Base-by-base conservation (phyloP, 2,888 invertebrate genomes). In the Trachelus iudaicus region DNA sequence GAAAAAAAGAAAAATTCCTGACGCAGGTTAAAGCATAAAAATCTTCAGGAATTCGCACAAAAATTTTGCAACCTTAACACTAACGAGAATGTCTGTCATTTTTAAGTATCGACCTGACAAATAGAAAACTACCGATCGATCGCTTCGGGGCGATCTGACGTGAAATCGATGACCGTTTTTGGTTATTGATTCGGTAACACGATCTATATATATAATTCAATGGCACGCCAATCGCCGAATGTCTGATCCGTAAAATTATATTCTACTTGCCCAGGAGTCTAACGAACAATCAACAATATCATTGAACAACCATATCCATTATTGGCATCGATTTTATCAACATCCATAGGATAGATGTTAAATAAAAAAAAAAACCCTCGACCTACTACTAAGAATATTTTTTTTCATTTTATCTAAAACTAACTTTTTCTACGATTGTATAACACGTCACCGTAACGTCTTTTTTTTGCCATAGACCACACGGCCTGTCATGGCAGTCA, bases 381-480 rank as follows among this genome's bases (percentile, higher is more conserved):
- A 56, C 23, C 23, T 9, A 56, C 6, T 23, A 23, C 9, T 23
- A 56, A 1, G 15, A 56, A 23, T 23, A 9, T 56, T 56, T 56
- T 15, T 15, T 1, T 1, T 23, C 23, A 23, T 56, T 56, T 56
- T 23, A 15, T 56, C 56, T 56, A 1, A 9, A 6, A 23, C 23
- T 56, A 23, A 1, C 23, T 56, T 56, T 56, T 56, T 56, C 56
- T 56, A 56, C 15, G 81, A 86, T 86, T 85, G 84, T 86, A 85
- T 85, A 87, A 85, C 81, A 81, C 75, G 77, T 78, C 79, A 80
- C 81, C 80, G 81, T 84, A 84, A 83, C 79, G 82, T 85, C 87
- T 84, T 87, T 85, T 85, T 85, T 86, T 34, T 81, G 83, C 81
- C 75, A n/a, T 31, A 82, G 85, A 86, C 85, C 84, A 85, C 84